phyloP scores from a whole-genome alignment of 2,797 vertebrate genomes.

The Karalla daura region DNA sequence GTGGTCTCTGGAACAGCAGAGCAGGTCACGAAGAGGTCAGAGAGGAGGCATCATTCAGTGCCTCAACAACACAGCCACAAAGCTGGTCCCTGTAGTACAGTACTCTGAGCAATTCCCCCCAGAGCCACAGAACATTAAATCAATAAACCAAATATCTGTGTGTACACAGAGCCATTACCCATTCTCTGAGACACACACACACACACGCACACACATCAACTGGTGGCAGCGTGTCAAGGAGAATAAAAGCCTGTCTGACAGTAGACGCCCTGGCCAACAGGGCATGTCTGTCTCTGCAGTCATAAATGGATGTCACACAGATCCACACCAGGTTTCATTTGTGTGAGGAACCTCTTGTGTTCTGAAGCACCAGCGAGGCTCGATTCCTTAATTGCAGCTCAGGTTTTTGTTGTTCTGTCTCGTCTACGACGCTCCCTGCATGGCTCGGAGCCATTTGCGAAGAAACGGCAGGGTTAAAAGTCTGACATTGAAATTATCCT shows the following conservation, averaged over 20 bases:
- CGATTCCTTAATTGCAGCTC: neutral
- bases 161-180: slow-evolving; percentile 26
- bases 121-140: slow-evolving; percentile 49
- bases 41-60: slow-evolving; percentile 27
- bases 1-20: slow-evolving; percentile 19
- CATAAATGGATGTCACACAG: neutral
- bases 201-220: slow-evolving; percentile 20
- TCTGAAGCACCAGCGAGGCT: slow-evolving; percentile 4
- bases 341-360: neutral
- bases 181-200: slow-evolving; percentile 19
- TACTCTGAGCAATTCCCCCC: slow-evolving; percentile 44
- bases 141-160: slow-evolving; percentile 52
- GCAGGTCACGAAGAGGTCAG: slow-evolving; percentile 56
- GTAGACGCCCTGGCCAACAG: neutral
- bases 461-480: neutral
- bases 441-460: slow-evolving; percentile 16
- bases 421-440: slow-evolving; percentile 15
- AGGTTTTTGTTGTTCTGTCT: neutral
- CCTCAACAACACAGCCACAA: slow-evolving; percentile 16
- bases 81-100: slow-evolving; percentile 45
- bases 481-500: neutral
- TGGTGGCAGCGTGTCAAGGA: slow-evolving; percentile 8
- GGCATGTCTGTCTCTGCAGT: slow-evolving; percentile 1
- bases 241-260: slow-evolving; percentile 1
- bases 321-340: slow-evolving; percentile 1